Evolutionary conservation across 2,888 invertebrate genomes (phyloP).

Genomic region (Drosophila macrospina): DNA sequence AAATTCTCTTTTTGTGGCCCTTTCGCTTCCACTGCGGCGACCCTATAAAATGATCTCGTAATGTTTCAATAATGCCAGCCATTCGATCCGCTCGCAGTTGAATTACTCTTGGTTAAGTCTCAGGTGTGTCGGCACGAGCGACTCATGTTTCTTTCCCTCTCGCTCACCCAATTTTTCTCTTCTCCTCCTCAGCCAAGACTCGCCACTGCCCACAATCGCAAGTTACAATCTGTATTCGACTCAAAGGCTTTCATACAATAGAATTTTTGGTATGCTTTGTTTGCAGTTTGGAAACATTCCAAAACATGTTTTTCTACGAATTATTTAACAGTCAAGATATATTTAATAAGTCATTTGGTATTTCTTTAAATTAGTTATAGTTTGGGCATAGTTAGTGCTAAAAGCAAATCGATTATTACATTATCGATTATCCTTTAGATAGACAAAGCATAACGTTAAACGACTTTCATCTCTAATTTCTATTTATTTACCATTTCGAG

Average conservation of each 20-base stretch:
- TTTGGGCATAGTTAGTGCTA: not conserved
- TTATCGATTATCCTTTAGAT: no score
- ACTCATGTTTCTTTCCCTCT: slow-evolving; percentile 26
- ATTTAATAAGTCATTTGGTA: slow-evolving; percentile 9
- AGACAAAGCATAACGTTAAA: no score
- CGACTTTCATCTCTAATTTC: no score
- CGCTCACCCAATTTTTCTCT: not conserved
- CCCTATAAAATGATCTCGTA: slow-evolving; percentile 71
- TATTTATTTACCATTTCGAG: not conserved
- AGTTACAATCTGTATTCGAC: slow-evolving; percentile 28
- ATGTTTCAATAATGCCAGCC: slow-evolving; percentile 68
- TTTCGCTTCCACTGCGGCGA: slow-evolving; percentile 54
- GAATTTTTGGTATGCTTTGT: slow-evolving; percentile 29
- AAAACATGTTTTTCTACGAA: slow-evolving; percentile 2
- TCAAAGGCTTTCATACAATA: slow-evolving; percentile 41
- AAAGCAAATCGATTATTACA: no score
- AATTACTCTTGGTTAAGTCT: slow-evolving; percentile 44
- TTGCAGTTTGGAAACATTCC: slow-evolving; percentile 15
- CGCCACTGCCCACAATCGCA: slow-evolving; percentile 24
- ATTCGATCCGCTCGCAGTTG: slow-evolving; percentile 58
- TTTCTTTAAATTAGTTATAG: not conserved
- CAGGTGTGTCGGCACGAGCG: slow-evolving; percentile 81
- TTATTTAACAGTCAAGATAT: slow-evolving; percentile 4
- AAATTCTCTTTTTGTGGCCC: slow-evolving; percentile 44
- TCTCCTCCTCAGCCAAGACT: not conserved